Evolutionary conservation across 1,140 invertebrate genomes (phyloP), one percentile per base, ranked within the genome.

Genomic region (Procambarus virginalis): DNA sequence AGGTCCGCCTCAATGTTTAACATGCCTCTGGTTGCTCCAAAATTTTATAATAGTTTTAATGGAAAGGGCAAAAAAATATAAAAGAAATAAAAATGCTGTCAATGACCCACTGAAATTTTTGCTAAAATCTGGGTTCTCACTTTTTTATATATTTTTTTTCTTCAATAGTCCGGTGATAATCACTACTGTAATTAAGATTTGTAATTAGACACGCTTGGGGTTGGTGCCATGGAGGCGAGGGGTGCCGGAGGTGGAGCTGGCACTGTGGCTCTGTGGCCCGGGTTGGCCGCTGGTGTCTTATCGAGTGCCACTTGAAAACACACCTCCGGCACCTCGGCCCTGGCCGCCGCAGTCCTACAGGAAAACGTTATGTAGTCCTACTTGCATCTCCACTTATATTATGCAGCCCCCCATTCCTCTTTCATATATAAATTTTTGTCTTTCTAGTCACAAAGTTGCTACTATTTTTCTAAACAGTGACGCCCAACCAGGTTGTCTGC

Each of bases 391-490:
- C 68, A 82, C 76, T 90, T 84, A 90, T 81, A 86, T 86, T 90
- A 90, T 78, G 88, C 83, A 90, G 84, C 89, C 89, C 89, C 89
- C 89, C 89, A 90, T 90, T 90, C 89, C 89, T 90, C 58, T 86
- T 90, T 90, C 89, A 86, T 85, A 90, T 90, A 85, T 90, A 75
- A 84, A 89, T 89, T 89, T 88, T 90, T 90, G 89, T 90, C 64
- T 90, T 90, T 90, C 89, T 90, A 90, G 89, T 90, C 89, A 90
- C 89, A 90, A 90, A 90, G 89, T 90, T 86, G 86, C 89, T 90
- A 90, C 84, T 90, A 89, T 89, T 90, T 90, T 90, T 86, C 84
- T 85, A 90, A 90, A 86, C 89, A 55, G 84, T 86, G 89, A 80
- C 83, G 83, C 83, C 84, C 64, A 34, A 60, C 77, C 84, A 85